Percentiles rank a stretch among this genome's conserved stretches.
These are phyloP conservation scores for Thunnus maccoyii DNA, from an alignment of 2,113 vertebrate genomes.

Conservation along the genomic window DNA sequence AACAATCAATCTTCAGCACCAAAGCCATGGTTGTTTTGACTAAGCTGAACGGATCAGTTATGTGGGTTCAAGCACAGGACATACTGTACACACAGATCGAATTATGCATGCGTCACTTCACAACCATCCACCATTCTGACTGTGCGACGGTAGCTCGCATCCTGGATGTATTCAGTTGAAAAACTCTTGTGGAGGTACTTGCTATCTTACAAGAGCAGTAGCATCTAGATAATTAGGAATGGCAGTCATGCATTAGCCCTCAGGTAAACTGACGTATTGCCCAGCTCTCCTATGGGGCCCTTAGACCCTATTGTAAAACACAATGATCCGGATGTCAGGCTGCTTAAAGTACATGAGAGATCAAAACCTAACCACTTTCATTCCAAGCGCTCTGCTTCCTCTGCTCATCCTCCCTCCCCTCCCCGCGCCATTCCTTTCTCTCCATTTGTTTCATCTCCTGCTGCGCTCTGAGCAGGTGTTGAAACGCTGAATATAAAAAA, in stretches of 20 bases:
- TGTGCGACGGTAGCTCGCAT: neutral
- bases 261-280: neutral
- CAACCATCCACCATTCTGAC: neutral
- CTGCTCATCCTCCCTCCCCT: neutral
- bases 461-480: conserved; percentile 59
- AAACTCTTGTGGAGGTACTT: too few species aligned
- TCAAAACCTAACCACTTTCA: conserved; percentile 53
- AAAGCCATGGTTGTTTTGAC: conserved; percentile 2
- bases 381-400: conserved; percentile 4
- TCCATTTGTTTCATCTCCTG: conserved; percentile 62
- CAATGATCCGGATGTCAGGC: conserved; percentile 31
- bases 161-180: neutral
- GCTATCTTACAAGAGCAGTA: neutral
- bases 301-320: conserved; percentile 29
- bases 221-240: conserved; percentile 30
- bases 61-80: neutral
- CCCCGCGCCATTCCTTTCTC: neutral
- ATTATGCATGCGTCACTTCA: neutral
- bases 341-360: conserved; percentile 37
- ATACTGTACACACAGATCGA: neutral
- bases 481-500: conserved; percentile 49
- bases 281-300: conserved; percentile 19
- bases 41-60: neutral
- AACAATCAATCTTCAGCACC: neutral
- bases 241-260: neutral